phyloP scores from a whole-genome alignment of 2,888 invertebrate species.

The Apamea anceps region DNA sequence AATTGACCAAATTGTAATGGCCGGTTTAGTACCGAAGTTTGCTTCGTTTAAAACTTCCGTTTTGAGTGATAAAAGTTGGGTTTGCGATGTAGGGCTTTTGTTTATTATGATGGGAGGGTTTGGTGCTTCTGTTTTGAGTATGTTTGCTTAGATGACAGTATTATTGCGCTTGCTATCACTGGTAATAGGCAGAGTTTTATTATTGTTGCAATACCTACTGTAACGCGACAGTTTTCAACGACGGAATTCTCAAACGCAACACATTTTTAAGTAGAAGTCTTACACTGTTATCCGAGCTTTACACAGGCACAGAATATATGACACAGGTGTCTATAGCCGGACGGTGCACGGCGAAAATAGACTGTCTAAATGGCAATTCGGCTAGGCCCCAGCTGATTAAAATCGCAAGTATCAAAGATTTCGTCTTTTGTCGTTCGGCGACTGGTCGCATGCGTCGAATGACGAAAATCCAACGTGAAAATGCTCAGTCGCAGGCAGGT shows the following conservation, averaged over 20 bases:
- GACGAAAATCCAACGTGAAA: no score
- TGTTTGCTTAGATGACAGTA: neutral
- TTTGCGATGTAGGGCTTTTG: slow-evolving; percentile 3
- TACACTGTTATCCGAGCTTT: neutral
- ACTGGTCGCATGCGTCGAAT: no score
- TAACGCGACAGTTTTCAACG: neutral
- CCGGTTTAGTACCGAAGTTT: slow-evolving; percentile 44
- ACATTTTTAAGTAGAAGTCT: no score
- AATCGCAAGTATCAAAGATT: no score
- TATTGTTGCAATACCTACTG: neutral
- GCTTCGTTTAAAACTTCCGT: slow-evolving; percentile 34
- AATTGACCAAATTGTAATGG: slow-evolving; percentile 62
- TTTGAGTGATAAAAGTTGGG: slow-evolving; percentile 39
- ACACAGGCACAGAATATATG: no score
- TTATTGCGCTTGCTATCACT: neutral
- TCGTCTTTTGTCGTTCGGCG: no score
- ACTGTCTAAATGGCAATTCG: no score
- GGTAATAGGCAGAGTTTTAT: neutral
- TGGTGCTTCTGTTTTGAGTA: neutral
- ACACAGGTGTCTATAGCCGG: no score
- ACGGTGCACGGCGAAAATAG: no score
- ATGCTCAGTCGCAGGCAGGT: no score
- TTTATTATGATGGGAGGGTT: slow-evolving; percentile 16
- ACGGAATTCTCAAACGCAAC: neutral
- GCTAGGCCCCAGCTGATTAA: no score